These are phyloP conservation scores for Antheraea assamensis DNA, from an alignment of 2,888 invertebrate genomes.

Conservation along the genomic window DNA sequence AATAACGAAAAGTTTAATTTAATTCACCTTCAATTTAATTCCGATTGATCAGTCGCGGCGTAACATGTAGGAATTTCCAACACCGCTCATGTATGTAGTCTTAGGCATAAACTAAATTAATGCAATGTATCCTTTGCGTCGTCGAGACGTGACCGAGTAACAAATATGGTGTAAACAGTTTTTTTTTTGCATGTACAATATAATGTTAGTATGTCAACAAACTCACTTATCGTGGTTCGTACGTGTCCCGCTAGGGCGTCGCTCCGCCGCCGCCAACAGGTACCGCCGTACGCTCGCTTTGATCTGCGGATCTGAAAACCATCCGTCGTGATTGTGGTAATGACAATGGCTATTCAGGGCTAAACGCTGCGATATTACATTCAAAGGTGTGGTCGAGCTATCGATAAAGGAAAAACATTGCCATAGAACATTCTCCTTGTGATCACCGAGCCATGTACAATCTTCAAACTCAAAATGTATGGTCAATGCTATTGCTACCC, in stretches of 20 bases:
- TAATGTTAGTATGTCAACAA: conserved; percentile 17
- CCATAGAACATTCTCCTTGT: too few species aligned
- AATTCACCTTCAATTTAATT: too few species aligned
- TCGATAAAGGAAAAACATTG: too few species aligned
- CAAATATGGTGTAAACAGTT: conserved; percentile 10
- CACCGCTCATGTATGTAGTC: neutral
- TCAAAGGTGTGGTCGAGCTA: neutral
- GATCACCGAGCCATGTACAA: too few species aligned
- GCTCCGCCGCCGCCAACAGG: conserved; percentile 82
- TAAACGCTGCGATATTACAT: neutral
- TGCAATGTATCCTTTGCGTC: conserved; percentile 5
- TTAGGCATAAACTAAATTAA: conserved; percentile 9
- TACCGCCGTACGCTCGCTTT: conserved; percentile 90
- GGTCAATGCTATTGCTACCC: too few species aligned
- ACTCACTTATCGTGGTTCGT: conserved; percentile 75
- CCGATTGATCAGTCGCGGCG: neutral
- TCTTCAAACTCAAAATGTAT: too few species aligned
- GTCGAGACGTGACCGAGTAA: conserved; percentile 10
- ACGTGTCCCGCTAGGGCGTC: conserved; percentile 60
- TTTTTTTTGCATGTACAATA: conserved; percentile 10
- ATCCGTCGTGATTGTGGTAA: conserved; percentile 22
- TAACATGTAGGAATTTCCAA: neutral
- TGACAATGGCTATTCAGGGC: neutral
- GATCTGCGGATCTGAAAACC: conserved; percentile 90
- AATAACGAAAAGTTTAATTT: too few species aligned